Conservation (phyloP, 2,888 invertebrate species). For the Erebia epiphron region DNA sequence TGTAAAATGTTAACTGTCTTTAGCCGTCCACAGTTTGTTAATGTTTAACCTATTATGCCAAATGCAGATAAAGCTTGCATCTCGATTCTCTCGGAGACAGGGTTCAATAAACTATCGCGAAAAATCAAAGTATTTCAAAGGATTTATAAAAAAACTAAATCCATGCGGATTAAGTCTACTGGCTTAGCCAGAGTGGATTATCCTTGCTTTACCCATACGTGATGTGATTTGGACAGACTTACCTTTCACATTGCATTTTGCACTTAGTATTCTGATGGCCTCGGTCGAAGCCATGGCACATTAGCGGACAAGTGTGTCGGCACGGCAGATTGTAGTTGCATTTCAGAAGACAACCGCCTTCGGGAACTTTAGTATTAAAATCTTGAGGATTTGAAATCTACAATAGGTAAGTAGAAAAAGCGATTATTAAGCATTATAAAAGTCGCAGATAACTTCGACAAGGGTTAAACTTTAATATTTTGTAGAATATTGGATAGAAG, state of each 20-base stretch:
- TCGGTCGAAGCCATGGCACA: constrained; percentile 84
- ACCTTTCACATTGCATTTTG: constrained; percentile 76
- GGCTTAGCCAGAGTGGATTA: not conserved
- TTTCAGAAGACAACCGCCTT: constrained; percentile 83
- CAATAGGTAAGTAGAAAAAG: constrained; percentile 6
- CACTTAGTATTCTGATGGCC: constrained; percentile 78
- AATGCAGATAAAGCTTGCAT: too few species aligned
- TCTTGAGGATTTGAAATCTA: constrained; percentile 62
- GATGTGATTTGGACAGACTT: constrained; percentile 33
- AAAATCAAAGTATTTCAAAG: too few species aligned
- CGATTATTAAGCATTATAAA: not conserved
- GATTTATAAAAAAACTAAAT: too few species aligned
- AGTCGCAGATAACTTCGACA: not conserved
- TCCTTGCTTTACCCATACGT: too few species aligned
- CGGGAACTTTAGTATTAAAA: constrained; percentile 70
- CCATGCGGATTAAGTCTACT: too few species aligned
- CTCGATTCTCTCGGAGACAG: too few species aligned
- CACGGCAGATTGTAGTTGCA: constrained; percentile 82
- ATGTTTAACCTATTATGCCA: too few species aligned
- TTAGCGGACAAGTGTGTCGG: constrained; percentile 83
- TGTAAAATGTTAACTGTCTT: too few species aligned
- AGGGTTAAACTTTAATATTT: too few species aligned
- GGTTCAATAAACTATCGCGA: too few species aligned
- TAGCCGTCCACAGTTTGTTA: too few species aligned
- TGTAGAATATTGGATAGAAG: too few species aligned